These are phyloP conservation scores for Seira musarum DNA, from an alignment of 2,888 invertebrate genomes.

Conservation along the genomic window DNA sequence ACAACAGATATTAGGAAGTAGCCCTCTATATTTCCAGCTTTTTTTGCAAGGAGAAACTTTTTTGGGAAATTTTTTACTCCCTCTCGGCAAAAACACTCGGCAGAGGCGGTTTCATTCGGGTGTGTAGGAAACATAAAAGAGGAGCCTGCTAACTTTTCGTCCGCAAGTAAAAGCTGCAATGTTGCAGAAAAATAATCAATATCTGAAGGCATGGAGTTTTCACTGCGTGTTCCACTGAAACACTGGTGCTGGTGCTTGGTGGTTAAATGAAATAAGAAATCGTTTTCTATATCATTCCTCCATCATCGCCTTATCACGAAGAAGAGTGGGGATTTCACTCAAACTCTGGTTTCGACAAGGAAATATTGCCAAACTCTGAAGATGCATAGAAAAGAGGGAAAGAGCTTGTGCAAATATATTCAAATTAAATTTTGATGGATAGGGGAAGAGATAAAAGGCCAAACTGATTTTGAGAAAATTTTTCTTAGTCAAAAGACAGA, in stretches of 20 bases:
- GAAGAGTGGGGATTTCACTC: no score
- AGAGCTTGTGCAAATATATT: no score
- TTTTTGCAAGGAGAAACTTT: neutral
- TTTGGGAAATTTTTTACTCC: no score
- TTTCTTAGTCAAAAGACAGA: no score
- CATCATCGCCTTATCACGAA: neutral
- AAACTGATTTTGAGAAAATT: no score
- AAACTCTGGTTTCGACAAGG: no score
- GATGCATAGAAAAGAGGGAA: no score
- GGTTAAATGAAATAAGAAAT: no score
- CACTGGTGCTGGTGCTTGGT: no score
- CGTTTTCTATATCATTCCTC: neutral
- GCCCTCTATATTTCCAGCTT: slow-evolving; percentile 1
- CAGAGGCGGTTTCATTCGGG: slow-evolving; percentile 52
- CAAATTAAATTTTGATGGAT: slow-evolving; percentile 45
- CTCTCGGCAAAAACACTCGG: slow-evolving; percentile 53
- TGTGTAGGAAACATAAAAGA: slow-evolving; percentile 46
- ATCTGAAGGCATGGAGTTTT: slow-evolving; percentile 23
- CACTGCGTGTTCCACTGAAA: no score
- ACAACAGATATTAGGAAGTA: no score
- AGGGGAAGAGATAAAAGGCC: slow-evolving; percentile 5
- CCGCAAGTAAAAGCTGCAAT: slow-evolving; percentile 55
- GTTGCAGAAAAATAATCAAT: slow-evolving; percentile 62
- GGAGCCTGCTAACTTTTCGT: neutral
- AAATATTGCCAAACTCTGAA: no score